Evolutionary conservation across 2,797 vertebrate species (phyloP).

Genomic region (Rhabdomys pumilio): DNA sequence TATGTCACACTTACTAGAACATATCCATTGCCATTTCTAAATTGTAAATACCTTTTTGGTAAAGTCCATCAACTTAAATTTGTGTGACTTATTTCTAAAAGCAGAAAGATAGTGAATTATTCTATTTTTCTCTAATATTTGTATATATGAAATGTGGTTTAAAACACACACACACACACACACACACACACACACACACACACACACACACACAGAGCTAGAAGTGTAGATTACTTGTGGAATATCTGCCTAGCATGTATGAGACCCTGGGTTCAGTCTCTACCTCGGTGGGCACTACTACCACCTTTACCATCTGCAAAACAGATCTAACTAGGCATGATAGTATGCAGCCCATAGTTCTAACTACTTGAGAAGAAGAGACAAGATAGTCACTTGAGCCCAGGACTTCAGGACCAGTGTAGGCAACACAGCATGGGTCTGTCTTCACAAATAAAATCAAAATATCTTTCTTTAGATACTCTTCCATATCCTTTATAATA

Average conservation of each 20-base stretch:
- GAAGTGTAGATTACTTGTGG: neutral
- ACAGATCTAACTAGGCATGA: neutral
- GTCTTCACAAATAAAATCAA: neutral
- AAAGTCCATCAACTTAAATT: constrained; percentile 54
- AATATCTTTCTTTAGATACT: neutral
- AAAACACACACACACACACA: neutral
- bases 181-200: neutral
- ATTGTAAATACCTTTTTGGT: constrained; percentile 45
- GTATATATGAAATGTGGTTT: neutral
- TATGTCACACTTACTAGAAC: constrained; percentile 22
- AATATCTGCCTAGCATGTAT: neutral
- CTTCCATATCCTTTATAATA: constrained; percentile 29
- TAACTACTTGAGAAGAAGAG: neutral
- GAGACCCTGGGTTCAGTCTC: neutral
- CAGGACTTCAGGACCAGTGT: neutral
- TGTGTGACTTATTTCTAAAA: constrained; percentile 55
- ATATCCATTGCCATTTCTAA: constrained; percentile 40
- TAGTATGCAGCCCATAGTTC: neutral
- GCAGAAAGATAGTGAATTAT: constrained; percentile 50
- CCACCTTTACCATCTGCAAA: neutral
- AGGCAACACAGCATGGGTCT: neutral
- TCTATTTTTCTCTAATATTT: constrained; percentile 59
- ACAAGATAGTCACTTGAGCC: neutral
- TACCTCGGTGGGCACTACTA: neutral
- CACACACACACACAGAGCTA: neutral